A percentile compares a stretch with the other conserved stretches of the same genome.
These are phyloP conservation scores for Harpagifer antarcticus DNA, from an alignment of 2,797 vertebrate species.

Conservation along the genomic window DNA sequence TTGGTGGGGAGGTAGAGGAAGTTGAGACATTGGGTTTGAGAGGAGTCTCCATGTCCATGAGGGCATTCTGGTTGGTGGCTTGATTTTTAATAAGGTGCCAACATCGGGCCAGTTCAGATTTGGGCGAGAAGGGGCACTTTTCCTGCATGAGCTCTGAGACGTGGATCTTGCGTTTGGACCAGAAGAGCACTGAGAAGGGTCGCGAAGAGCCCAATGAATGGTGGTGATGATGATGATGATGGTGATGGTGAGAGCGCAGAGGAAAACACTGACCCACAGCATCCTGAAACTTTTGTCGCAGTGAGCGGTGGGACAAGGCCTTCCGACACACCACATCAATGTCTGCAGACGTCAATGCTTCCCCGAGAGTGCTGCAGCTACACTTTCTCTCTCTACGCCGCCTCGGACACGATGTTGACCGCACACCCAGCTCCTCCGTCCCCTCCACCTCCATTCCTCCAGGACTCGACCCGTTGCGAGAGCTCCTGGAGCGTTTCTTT, in stretches of 20 bases:
- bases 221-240: constrained; percentile 78
- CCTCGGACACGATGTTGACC: constrained; percentile 82
- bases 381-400: constrained; percentile 90
- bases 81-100: constrained; percentile 96
- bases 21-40: constrained; percentile 70
- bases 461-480: constrained; percentile 81
- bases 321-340: constrained; percentile 89
- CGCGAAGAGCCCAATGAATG: constrained; percentile 68
- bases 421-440: constrained; percentile 68
- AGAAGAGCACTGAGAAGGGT: constrained; percentile 86
- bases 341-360: constrained; percentile 78
- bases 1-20: constrained; percentile 71
- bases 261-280: constrained; percentile 96
- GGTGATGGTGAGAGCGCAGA: constrained; percentile 89
- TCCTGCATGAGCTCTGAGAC: constrained; percentile 97
- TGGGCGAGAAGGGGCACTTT: constrained; percentile 94
- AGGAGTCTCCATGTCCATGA: constrained; percentile 80
- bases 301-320: constrained; percentile 89
- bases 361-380: constrained; percentile 88
- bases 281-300: constrained; percentile 96
- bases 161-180: constrained; percentile 95
- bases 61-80: constrained; percentile 81
- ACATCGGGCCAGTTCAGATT: constrained; percentile 93
- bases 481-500: constrained; percentile 92
- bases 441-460: constrained; percentile 70